Percentiles rank a stretch among this genome's conserved stretches.
These are phyloP conservation scores for Scytalopus superciliaris DNA, from an alignment of 2,113 vertebrate genomes.

Conservation along the genomic window DNA sequence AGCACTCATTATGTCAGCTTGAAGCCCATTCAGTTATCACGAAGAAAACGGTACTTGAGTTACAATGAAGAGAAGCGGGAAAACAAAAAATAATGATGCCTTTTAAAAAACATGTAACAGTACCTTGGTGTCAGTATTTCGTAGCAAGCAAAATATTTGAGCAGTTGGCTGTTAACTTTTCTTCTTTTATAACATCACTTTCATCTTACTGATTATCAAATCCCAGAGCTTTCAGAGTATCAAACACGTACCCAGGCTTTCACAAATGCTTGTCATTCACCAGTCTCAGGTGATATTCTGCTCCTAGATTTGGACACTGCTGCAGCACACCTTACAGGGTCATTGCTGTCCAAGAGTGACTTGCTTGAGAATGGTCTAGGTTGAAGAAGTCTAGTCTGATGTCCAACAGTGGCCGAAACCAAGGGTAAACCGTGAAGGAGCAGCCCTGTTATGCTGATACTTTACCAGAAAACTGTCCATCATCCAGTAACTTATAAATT, in stretches of 20 bases:
- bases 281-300: not conserved
- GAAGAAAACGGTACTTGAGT: not conserved
- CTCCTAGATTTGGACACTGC: not conserved
- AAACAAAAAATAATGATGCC: not conserved
- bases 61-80: not conserved
- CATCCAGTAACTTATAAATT: not conserved
- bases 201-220: not conserved
- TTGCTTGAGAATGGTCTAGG: not conserved
- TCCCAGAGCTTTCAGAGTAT: not conserved
- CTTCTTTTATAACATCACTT: not conserved
- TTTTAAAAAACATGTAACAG: not conserved
- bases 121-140: not conserved
- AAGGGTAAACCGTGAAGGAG: not conserved
- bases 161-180: not conserved
- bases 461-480: not conserved
- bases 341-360: not conserved
- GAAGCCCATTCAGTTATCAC: not conserved
- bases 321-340: not conserved
- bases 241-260: not conserved
- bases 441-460: not conserved
- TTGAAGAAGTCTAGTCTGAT: not conserved
- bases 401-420: not conserved
- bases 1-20: not conserved
- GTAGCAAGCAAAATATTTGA: not conserved
- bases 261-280: not conserved